Evolutionary conservation across 1,140 invertebrate genomes (phyloP).

Genomic region (Drosophila trapezifrons): DNA sequence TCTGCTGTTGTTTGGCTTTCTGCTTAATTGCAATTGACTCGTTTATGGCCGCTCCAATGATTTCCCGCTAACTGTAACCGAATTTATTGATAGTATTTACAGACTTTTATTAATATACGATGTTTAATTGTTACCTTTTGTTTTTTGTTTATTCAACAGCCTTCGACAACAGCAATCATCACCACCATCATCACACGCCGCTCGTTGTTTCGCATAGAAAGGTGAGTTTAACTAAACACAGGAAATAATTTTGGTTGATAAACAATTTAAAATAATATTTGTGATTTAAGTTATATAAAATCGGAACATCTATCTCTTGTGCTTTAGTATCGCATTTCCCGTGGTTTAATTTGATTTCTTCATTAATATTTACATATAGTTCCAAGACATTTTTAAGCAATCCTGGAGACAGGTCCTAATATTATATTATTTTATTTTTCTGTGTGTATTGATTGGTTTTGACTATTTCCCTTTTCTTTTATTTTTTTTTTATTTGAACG

Average conservation of each 20-base stretch:
- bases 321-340: too few relatives aligned
- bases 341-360: too few relatives aligned
- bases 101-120: constrained; percentile 18
- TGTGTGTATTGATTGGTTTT: background rate
- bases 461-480: constrained; percentile 23
- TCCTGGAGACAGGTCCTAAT: fast-evolving
- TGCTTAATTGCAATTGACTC: constrained; percentile 55
- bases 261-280: background rate
- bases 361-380: background rate
- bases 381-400: background rate
- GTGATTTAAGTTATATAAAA: too few relatives aligned
- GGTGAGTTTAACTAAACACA: constrained; percentile 46
- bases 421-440: background rate
- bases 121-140: constrained; percentile 23
- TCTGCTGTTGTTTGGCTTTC: constrained; percentile 47
- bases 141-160: constrained; percentile 55
- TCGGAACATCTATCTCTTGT: too few relatives aligned
- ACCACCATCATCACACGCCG: constrained; percentile 54
- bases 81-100: constrained; percentile 30
- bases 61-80: constrained; percentile 45
- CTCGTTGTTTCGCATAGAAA: constrained; percentile 71
- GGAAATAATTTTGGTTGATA: background rate
- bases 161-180: constrained; percentile 71
- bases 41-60: constrained; percentile 40
- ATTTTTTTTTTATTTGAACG: background rate